These are phyloP conservation scores for Orcinus orca DNA, from an alignment of 2,113 vertebrate species.

Conservation along the genomic window DNA sequence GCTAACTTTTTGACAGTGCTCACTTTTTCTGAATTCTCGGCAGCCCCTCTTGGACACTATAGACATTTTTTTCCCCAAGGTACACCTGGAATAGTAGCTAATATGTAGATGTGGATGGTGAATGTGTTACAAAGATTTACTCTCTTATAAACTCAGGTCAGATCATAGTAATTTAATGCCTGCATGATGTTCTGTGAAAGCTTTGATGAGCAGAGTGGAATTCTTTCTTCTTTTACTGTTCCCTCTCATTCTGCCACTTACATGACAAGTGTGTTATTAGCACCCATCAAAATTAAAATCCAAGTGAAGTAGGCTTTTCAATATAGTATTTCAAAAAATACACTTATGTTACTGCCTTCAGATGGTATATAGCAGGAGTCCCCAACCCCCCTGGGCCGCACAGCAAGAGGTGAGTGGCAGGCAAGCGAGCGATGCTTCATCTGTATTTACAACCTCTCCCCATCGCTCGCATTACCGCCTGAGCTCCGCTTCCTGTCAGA, in stretches of 20 bases:
- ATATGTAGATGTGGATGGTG: background rate
- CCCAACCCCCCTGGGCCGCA: too few species aligned
- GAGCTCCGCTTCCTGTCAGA: too few species aligned
- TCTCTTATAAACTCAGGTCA: background rate
- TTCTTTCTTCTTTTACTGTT: background rate
- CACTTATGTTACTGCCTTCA: background rate
- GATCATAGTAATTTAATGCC: background rate
- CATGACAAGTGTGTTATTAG: background rate
- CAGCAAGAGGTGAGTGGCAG: too few species aligned
- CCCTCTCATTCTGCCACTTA: background rate
- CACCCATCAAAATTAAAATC: background rate
- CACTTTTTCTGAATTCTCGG: background rate
- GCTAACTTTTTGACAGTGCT: background rate
- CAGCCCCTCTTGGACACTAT: background rate
- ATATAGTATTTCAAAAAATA: background rate
- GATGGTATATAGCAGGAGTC: background rate
- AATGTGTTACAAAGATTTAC: background rate
- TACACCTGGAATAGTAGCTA: background rate
- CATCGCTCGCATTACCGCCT: too few species aligned
- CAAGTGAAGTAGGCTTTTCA: background rate
- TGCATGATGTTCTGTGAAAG: background rate
- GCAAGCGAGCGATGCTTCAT: too few species aligned
- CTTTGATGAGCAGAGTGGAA: background rate
- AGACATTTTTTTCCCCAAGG: background rate
- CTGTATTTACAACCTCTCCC: too few species aligned